A percentile compares a stretch with the other conserved stretches of the same genome.
Conservation (phyloP, 2,113 vertebrate species). For the Mustela nigripes region DNA sequence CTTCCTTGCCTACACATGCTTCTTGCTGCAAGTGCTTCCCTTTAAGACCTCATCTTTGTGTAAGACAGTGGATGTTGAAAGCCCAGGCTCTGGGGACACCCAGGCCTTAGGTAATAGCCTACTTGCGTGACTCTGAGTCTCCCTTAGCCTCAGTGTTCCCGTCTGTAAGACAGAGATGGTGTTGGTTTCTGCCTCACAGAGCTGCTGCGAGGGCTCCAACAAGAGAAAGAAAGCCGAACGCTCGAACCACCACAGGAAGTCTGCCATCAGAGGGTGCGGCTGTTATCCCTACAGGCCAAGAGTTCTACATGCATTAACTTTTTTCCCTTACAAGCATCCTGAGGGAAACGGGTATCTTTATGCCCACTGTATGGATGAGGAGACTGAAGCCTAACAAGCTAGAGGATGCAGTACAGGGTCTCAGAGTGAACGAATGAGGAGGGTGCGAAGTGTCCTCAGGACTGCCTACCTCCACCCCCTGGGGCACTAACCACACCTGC, state of each 20-base stretch:
- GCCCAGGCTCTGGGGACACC: not conserved
- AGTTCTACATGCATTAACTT: not conserved
- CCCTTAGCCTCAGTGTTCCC: not conserved
- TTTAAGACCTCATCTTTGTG: not conserved
- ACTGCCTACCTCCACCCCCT: not conserved
- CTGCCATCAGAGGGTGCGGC: not conserved
- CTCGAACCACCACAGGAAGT: rapidly evolving
- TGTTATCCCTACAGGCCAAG: rapidly evolving
- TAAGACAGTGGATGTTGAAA: not conserved
- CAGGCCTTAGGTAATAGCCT: not conserved
- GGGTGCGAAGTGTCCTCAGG: not conserved
- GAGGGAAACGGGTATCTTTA: not conserved
- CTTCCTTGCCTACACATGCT: rapidly evolving
- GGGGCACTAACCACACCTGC: not conserved
- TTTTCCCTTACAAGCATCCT: not conserved
- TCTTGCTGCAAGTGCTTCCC: rapidly evolving
- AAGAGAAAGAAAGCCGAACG: not conserved
- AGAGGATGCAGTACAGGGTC: not conserved
- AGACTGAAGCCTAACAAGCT: not conserved
- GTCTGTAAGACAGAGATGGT: not conserved
- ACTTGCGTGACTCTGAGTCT: not conserved
- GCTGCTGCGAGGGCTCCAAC: not conserved
- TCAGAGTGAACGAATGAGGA: rapidly evolving
- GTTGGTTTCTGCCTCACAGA: not conserved
- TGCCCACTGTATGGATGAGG: not conserved